Conservation (phyloP, 37 sponge, comb jelly and placozoan species). For the Cladorhizidae sp. region DNA sequence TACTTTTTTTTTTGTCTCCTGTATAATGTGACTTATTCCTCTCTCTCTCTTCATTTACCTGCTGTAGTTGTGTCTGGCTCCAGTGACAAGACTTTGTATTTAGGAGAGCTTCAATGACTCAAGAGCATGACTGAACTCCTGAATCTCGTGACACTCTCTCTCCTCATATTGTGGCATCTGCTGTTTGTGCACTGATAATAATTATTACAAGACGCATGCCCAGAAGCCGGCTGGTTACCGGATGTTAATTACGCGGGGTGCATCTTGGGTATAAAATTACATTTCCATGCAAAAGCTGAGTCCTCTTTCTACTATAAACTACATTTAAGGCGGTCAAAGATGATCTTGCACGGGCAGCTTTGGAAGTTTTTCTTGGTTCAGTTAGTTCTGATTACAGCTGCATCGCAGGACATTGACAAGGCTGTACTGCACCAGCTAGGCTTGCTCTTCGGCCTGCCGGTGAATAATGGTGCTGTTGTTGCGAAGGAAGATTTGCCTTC, state of each 20-base stretch:
- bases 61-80: conserved; percentile 78
- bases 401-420: not conserved
- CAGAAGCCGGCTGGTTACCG: too few species aligned
- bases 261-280: too few species aligned
- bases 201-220: too few species aligned
- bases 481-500: not conserved
- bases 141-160: not conserved
- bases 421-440: not conserved
- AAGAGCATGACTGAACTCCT: not conserved
- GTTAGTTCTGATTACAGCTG: not conserved
- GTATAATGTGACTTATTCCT: too few species aligned
- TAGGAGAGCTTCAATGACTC: conserved; percentile 81
- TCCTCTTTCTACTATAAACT: too few species aligned
- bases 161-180: too few species aligned
- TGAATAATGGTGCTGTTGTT: not conserved
- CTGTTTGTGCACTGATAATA: not conserved
- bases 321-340: too few species aligned
- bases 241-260: too few species aligned
- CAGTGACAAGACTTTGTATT: conserved; percentile 90
- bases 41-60: not conserved
- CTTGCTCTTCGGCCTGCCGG: conserved; percentile 18
- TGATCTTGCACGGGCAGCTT: too few species aligned
- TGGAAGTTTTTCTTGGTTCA: not conserved
- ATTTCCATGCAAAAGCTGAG: too few species aligned
- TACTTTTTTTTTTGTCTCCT: too few species aligned